Evolutionary conservation across 2,797 vertebrate genomes (phyloP).

Genomic region (Philypnodon macrostomus): DNA sequence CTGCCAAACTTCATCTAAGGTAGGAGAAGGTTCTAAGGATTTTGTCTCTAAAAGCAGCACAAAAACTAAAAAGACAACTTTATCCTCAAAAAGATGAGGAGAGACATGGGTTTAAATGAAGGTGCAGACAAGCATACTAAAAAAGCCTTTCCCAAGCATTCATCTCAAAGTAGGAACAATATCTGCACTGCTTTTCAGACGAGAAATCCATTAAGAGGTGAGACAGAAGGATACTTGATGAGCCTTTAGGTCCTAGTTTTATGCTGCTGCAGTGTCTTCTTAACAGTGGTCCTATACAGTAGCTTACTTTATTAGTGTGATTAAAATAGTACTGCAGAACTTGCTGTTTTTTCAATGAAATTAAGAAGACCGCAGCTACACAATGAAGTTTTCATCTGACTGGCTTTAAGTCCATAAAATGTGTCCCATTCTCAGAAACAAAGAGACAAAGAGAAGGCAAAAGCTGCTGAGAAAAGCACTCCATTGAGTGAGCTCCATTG

Average conservation of each 20-base stretch:
- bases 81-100: slow-evolving; percentile 20
- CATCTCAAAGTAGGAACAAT: slow-evolving; percentile 33
- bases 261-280: slow-evolving; percentile 12
- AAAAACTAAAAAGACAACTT: slow-evolving; percentile 10
- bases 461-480: too few species aligned
- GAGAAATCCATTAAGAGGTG: slow-evolving; percentile 41
- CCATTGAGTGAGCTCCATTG: too few species aligned
- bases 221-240: slow-evolving; percentile 45
- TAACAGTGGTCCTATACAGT: too few species aligned
- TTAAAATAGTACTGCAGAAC: too few species aligned
- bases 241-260: slow-evolving; percentile 33
- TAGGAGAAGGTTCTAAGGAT: neutral
- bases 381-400: too few species aligned
- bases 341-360: too few species aligned
- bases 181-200: slow-evolving; percentile 29
- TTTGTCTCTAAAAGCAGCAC: slow-evolving; percentile 8
- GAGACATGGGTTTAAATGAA: slow-evolving; percentile 23
- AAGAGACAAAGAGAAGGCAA: too few species aligned
- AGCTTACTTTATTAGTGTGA: too few species aligned
- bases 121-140: slow-evolving; percentile 17
- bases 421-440: too few species aligned
- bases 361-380: too few species aligned
- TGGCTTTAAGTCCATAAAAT: too few species aligned
- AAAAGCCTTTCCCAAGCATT: slow-evolving; percentile 26
- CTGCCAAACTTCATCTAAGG: neutral